Base-by-base conservation (phyloP, 2,888 invertebrate genomes). In the Pharmacophagus antenor region DNA sequence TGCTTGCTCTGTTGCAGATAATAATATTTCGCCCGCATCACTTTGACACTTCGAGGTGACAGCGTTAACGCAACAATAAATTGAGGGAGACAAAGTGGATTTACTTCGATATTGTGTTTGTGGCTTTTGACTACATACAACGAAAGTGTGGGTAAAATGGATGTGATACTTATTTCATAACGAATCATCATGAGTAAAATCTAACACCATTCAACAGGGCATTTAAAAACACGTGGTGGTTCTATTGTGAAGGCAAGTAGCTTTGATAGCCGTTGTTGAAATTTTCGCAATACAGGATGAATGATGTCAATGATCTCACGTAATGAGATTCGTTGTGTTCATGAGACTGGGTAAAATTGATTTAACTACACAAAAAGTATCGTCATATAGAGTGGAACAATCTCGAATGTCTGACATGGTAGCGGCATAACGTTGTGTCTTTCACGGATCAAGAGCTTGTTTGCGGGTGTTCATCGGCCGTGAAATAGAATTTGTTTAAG, bases 291-390 rank as follows among this genome's bases (percentile, higher is more conserved):
- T 73, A 78, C 77, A 77, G 79, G 78, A 82, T 80, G 78, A 83
- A 79, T 80, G 77, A 83, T 79, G 85, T 81, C 84, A 84, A 79
- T 84, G 85, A 84, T 85, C 84, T 83, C 80, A 79, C 73, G 84
- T 85, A 85, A 85, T 79, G 69, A 69, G 81, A 85, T 83, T 84
- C 84, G 81, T 65, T 79, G 79, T 73, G 83, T 85, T 77, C 82
- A 73, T 76, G 69, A 77, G 76, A 75, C 79, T 77, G 77, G 78
- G 79, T 77, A 80, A 84, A 84, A 84, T 83, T 85, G 82, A 85
- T 84, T 85, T 80, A 77, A 73, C 72, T 74, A 70, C 65, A 67
- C 70, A 71, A 68, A 10, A 50, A 18, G 15, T 51, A 23, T 22
- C 47, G 37, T 31, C 23, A 52, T 52, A 46, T 37, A 51, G 49